Evolutionary conservation across 2,888 invertebrate genomes (phyloP).

Genomic region (Diloba caeruleocephala): DNA sequence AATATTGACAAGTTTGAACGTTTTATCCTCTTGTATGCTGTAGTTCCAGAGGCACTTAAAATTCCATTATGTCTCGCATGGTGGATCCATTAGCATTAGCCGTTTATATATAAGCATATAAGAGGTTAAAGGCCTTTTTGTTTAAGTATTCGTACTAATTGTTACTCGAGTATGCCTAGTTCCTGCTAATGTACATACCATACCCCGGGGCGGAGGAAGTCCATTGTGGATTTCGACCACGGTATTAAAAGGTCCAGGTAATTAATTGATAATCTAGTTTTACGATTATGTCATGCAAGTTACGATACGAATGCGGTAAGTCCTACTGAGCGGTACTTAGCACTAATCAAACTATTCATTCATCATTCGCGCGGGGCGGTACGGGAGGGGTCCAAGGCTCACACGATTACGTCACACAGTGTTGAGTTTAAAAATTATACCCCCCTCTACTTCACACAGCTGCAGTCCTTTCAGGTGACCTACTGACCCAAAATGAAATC

Average conservation of each 20-base stretch:
- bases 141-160: no score
- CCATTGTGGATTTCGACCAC: no score
- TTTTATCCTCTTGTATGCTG: no score
- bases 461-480: slow-evolving; percentile 85
- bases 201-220: no score
- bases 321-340: slow-evolving; percentile 68
- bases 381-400: slow-evolving; percentile 71
- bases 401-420: slow-evolving; percentile 79
- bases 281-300: not conserved
- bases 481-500: slow-evolving; percentile 83
- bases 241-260: not conserved
- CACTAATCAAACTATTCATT: slow-evolving; percentile 80
- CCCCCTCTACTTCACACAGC: slow-evolving; percentile 67
- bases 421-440: slow-evolving; percentile 76
- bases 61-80: no score
- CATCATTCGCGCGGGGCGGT: slow-evolving; percentile 76
- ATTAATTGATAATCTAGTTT: not conserved
- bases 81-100: no score
- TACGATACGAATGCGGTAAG: slow-evolving; percentile 46
- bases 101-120: no score
- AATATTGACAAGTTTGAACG: no score
- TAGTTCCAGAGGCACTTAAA: no score
- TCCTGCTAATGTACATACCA: no score
- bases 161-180: no score
- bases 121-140: no score